A percentile compares a stretch with the other conserved stretches of the same genome.
phyloP scores from a whole-genome alignment of 2,113 vertebrate genomes.

The Pygathrix nemaeus region DNA sequence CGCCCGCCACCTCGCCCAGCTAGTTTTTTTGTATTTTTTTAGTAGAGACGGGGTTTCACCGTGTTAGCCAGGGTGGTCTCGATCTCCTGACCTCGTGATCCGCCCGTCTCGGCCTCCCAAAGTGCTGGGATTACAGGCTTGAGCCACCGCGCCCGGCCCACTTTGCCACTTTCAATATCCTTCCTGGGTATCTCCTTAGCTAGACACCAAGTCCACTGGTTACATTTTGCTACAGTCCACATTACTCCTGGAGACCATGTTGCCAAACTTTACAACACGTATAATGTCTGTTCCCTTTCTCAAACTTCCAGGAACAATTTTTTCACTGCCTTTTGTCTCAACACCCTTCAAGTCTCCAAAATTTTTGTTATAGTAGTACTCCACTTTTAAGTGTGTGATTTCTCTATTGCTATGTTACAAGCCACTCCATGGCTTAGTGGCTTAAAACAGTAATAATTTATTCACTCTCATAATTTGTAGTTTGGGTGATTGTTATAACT shows the following conservation, averaged over 20 bases:
- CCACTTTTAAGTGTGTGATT: neutral
- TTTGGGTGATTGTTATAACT: neutral
- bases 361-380: neutral
- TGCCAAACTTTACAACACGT: neutral
- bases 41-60: too few species aligned
- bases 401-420: neutral
- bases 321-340: neutral
- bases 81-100: too few species aligned
- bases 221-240: neutral
- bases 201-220: neutral
- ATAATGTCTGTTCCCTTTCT: neutral
- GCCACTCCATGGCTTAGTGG: neutral
- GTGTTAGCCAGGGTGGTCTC: too few species aligned
- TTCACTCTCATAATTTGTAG: too few species aligned
- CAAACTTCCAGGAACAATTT: neutral
- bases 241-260: neutral
- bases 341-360: neutral
- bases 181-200: neutral
- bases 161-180: neutral
- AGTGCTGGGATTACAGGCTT: too few species aligned
- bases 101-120: too few species aligned
- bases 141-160: too few species aligned
- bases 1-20: too few species aligned
- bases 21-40: too few species aligned
- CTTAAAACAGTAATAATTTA: neutral